Evolutionary conservation across 2,797 vertebrate species (phyloP).

Genomic region (Salmo trutta): DNA sequence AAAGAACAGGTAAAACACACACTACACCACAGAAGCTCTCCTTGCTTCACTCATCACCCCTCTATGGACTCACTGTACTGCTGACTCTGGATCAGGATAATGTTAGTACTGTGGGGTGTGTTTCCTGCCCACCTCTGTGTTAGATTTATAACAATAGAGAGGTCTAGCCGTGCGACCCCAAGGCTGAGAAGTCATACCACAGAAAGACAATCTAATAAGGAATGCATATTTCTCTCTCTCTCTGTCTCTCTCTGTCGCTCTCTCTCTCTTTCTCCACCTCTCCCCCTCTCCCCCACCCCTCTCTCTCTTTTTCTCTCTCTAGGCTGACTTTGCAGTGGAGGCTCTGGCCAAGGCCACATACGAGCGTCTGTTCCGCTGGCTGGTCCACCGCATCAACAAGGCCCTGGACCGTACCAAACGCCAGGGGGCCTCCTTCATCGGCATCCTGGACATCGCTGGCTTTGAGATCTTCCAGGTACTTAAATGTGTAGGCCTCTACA

Average conservation of each 20-base stretch:
- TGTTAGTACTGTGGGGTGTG: background rate
- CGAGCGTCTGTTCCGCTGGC: conserved; percentile 96
- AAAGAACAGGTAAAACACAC: conserved; percentile 87
- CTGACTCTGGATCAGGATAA: conserved; percentile 9
- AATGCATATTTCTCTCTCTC: background rate
- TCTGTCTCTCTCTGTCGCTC: background rate
- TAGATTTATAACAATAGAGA: background rate
- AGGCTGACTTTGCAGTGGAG: conserved; percentile 98
- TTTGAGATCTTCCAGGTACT: conserved; percentile 97
- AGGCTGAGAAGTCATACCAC: background rate
- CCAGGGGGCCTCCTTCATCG: conserved; percentile 98
- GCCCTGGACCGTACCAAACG: conserved; percentile 96
- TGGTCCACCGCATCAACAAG: conserved; percentile 96
- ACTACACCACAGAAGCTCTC: background rate
- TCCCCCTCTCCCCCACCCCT: background rate
- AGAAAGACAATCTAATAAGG: background rate
- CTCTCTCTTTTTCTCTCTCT: background rate
- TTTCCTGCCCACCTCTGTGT: conserved; percentile 2
- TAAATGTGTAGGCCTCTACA: background rate
- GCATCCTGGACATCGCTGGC: conserved; percentile 97
- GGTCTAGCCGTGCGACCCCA: conserved; percentile 18
- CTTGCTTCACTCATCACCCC: background rate
- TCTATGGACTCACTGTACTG: conserved; percentile 8
- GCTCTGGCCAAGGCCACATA: conserved; percentile 96
- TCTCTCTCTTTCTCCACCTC: background rate